phyloP scores from a whole-genome alignment of 2,888 invertebrate genomes.

The Nephrotoma flavescens region DNA sequence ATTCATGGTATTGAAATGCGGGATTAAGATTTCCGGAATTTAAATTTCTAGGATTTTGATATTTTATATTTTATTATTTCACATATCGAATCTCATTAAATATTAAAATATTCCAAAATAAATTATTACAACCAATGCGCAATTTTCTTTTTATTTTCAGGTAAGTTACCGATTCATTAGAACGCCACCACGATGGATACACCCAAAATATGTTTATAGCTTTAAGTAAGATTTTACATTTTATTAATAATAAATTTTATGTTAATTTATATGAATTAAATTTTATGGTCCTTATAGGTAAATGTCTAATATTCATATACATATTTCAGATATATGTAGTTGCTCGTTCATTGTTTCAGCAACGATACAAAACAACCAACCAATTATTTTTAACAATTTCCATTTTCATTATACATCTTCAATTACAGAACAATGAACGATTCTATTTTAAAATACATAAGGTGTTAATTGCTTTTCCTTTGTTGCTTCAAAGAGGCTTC shows the following conservation, averaged over 20 bases:
- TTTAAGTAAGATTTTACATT: background rate
- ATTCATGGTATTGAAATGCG: too few relatives aligned
- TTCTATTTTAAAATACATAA: background rate
- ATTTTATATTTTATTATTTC: too few relatives aligned
- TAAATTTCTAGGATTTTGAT: too few relatives aligned
- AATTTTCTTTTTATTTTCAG: background rate
- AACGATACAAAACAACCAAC: background rate
- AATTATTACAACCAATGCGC: too few relatives aligned
- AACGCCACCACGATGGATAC: background rate
- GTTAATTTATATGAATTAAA: background rate
- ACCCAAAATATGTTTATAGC: background rate
- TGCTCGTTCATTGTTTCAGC: background rate
- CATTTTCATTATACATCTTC: background rate
- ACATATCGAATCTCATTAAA: too few relatives aligned
- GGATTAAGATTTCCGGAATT: too few relatives aligned
- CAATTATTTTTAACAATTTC: background rate
- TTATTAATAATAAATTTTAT: background rate
- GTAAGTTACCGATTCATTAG: background rate
- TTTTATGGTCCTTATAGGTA: background rate
- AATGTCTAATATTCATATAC: background rate
- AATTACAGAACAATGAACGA: background rate
- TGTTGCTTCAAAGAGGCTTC: background rate
- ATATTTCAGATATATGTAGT: background rate
- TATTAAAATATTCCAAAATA: too few relatives aligned
- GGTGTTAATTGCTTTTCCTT: background rate